Conservation (phyloP, 2,797 vertebrate genomes). For the Scleropages formosus region DNA sequence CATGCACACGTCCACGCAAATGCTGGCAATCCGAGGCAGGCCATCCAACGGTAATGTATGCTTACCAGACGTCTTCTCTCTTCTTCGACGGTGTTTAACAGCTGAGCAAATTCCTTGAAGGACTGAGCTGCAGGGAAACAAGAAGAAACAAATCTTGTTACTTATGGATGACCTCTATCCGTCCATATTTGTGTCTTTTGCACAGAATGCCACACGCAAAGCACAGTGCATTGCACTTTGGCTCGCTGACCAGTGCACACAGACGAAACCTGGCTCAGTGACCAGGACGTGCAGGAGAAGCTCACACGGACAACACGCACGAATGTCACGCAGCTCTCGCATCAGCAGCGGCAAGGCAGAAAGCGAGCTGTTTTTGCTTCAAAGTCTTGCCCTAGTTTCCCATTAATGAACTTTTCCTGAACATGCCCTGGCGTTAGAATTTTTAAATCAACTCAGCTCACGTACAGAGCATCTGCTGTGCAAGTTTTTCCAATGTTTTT, state of each 20-base stretch:
- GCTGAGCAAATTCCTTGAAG: conserved; percentile 93
- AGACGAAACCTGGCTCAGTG: too few relatives aligned
- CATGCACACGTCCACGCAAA: too few relatives aligned
- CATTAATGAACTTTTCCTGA: neutral
- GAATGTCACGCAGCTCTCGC: neutral
- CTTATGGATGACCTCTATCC: neutral
- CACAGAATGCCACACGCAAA: too few relatives aligned
- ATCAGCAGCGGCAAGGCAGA: neutral
- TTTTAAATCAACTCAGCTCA: neutral
- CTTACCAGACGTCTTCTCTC: conserved; percentile 92
- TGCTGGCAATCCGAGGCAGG: neutral
- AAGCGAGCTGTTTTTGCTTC: neutral
- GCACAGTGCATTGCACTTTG: too few relatives aligned
- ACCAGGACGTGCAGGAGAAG: too few relatives aligned
- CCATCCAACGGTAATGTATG: neutral
- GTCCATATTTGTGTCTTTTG: too few relatives aligned
- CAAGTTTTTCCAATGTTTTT: too few relatives aligned
- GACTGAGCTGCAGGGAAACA: conserved; percentile 81
- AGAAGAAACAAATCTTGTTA: neutral
- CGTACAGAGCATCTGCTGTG: neutral
- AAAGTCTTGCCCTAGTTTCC: conserved; percentile 14
- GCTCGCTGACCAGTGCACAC: too few relatives aligned
- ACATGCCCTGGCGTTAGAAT: neutral
- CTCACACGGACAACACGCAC: too few relatives aligned
- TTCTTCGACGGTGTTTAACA: conserved; percentile 93